Conservation (phyloP, 2,113 vertebrate genomes). For the Etheostoma spectabile region DNA sequence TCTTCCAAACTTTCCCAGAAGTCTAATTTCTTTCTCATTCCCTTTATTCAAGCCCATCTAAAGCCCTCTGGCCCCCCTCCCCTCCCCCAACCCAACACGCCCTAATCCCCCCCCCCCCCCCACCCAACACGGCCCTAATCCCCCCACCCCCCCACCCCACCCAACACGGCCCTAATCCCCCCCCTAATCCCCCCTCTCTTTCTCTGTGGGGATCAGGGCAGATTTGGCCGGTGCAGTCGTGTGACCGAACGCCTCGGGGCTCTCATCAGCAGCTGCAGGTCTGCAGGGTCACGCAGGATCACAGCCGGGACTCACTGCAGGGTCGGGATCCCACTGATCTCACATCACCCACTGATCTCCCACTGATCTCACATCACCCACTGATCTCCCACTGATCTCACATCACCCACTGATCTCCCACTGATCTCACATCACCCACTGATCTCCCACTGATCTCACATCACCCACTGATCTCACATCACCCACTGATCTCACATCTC, state of each 20-base stretch:
- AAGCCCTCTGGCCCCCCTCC: neutral
- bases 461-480: too few species aligned
- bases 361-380: too few species aligned
- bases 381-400: too few species aligned
- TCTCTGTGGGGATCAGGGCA: constrained; percentile 38
- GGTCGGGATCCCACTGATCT: too few species aligned
- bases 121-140: constrained; percentile 27
- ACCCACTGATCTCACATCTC: too few species aligned
- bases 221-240: constrained; percentile 46
- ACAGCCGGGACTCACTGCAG: too few species aligned
- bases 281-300: neutral
- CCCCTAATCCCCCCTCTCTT: constrained; percentile 13
- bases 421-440: too few species aligned
- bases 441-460: too few species aligned
- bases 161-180: constrained; percentile 41
- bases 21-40: constrained; percentile 32
- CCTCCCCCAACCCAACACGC: neutral
- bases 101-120: neutral
- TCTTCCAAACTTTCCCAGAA: constrained; percentile 26
- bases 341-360: too few species aligned
- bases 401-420: too few species aligned
- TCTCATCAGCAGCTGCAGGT: constrained; percentile 15
- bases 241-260: constrained; percentile 59
- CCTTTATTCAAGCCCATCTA: constrained; percentile 4
- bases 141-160: neutral